Conservation (phyloP, 2,797 vertebrate species). For the Cyprinodon diabolis region DNA sequence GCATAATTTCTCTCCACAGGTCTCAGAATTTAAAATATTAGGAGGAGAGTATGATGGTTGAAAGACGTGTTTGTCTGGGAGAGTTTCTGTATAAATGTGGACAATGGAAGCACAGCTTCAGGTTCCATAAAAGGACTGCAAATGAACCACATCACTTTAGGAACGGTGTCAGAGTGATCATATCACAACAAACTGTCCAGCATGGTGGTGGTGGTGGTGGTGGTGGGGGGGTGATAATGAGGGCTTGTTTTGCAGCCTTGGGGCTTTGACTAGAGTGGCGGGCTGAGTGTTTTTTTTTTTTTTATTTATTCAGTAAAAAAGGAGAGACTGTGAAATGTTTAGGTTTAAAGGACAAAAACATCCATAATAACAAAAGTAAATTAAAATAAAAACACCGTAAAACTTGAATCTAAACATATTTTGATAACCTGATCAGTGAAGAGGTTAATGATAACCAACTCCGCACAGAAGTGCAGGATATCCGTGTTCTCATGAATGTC, state of each 20-base stretch:
- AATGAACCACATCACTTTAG: neutral
- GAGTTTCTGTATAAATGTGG: neutral
- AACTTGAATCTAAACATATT: slow-evolving; percentile 7
- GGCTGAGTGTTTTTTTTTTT: neutral
- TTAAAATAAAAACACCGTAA: neutral
- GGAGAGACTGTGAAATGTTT: neutral
- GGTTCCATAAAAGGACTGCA: neutral
- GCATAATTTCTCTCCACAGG: neutral
- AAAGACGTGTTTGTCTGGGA: neutral
- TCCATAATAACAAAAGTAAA: neutral
- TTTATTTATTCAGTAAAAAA: neutral
- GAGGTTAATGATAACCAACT: neutral
- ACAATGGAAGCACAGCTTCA: neutral
- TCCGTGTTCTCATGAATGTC: slow-evolving; percentile 48
- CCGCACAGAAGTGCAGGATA: neutral
- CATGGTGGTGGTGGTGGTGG: too few species aligned
- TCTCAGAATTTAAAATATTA: too few species aligned
- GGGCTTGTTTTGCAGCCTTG: neutral
- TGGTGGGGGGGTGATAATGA: neutral
- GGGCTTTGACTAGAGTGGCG: neutral
- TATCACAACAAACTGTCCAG: neutral
- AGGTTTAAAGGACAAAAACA: neutral
- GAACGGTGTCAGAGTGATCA: neutral
- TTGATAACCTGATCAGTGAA: slow-evolving; percentile 9
- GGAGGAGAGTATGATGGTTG: too few species aligned